Evolutionary conservation across 30 jellyfish, hydroid and myxozoan species (phyloP).

Genomic region (Aurelia coerulea): DNA sequence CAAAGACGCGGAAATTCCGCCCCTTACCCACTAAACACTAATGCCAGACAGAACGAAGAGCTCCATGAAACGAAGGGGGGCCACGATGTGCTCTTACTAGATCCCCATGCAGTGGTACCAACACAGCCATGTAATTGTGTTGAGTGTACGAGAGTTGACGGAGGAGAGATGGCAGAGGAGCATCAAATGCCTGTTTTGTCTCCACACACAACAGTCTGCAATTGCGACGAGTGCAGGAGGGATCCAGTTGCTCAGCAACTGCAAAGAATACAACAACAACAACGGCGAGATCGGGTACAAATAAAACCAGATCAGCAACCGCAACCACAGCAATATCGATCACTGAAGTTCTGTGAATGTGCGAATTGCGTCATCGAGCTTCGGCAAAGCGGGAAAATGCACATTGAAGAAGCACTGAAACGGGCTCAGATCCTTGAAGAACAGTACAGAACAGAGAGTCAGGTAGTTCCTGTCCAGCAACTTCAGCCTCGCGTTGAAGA

Average conservation of each 20-base stretch:
- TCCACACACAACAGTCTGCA: conserved; percentile 9
- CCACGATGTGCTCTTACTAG: not conserved
- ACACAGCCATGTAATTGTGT: conserved; percentile 18
- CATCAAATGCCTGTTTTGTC: not conserved
- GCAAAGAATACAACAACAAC: conserved; percentile 16
- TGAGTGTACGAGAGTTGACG: conserved; percentile 10
- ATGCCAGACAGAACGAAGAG: not conserved
- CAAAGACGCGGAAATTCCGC: conserved; percentile 8
- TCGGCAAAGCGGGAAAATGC: too few species aligned
- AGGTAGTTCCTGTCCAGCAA: too few species aligned
- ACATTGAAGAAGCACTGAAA: too few species aligned
- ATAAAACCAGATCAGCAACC: not conserved
- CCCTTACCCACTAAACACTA: conserved; percentile 10
- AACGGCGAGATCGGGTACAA: not conserved
- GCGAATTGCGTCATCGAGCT: not conserved
- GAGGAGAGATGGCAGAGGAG: not conserved
- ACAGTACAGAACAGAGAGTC: too few species aligned
- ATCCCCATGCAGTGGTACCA: not conserved
- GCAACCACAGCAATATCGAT: not conserved
- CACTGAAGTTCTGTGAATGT: not conserved
- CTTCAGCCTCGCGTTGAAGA: too few species aligned
- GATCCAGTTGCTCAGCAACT: not conserved
- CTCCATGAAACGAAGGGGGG: not conserved
- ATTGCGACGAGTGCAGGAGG: conserved; percentile 28
- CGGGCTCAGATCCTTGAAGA: too few species aligned